A percentile compares a stretch with the other conserved stretches of the same genome.
Evolutionary conservation across 2,113 vertebrate genomes (phyloP).

Genomic region (Neodon shergylaensis): DNA sequence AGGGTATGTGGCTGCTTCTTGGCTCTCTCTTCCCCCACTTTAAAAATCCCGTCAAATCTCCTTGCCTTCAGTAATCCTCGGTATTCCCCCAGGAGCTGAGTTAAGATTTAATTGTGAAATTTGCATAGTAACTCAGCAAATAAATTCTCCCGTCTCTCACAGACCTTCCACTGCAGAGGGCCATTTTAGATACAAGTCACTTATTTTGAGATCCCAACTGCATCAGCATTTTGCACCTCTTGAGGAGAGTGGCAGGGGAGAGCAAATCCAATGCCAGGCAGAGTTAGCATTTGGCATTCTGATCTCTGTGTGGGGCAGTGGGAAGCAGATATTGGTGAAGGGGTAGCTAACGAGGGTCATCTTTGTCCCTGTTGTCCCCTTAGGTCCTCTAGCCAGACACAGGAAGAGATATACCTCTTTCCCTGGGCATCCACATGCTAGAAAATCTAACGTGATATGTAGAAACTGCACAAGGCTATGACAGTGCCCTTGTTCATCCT

Average conservation of each 20-base stretch:
- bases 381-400: fast-evolving
- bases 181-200: slow-evolving; percentile 84
- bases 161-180: slow-evolving; percentile 81
- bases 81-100: slow-evolving; percentile 82
- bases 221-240: slow-evolving; percentile 77
- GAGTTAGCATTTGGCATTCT: background rate
- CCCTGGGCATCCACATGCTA: background rate
- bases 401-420: background rate
- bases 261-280: slow-evolving; percentile 7
- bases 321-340: background rate
- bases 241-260: slow-evolving; percentile 51
- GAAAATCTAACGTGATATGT: background rate
- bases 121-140: slow-evolving; percentile 89
- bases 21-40: slow-evolving; percentile 67
- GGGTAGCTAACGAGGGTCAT: fast-evolving
- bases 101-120: slow-evolving; percentile 90
- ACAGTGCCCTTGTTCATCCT: too few species aligned
- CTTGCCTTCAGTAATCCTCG: slow-evolving; percentile 83
- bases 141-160: slow-evolving; percentile 82
- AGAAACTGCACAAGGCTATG: background rate
- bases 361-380: background rate
- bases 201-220: slow-evolving; percentile 70
- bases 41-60: slow-evolving; percentile 80
- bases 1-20: slow-evolving; percentile 69
- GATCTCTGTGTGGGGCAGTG: background rate